Evolutionary conservation across 2,888 invertebrate species (phyloP).

Genomic region (Dastarcus helophoroides): DNA sequence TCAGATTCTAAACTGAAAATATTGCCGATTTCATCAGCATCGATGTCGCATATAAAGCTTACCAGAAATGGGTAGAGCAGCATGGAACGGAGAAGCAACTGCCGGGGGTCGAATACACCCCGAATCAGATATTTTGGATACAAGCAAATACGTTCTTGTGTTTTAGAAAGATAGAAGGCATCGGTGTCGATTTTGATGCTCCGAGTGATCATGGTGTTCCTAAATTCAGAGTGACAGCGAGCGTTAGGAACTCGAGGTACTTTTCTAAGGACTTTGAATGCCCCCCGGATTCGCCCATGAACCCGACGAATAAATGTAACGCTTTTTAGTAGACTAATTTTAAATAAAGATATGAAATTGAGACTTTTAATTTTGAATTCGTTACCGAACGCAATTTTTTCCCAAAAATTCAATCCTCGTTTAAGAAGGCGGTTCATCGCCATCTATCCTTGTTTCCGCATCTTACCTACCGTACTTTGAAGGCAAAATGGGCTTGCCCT

Average conservation of each 20-base stretch:
- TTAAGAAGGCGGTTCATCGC: no score
- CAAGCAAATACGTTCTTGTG: slow-evolving; percentile 22
- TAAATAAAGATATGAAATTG: no score
- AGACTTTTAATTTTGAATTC: no score
- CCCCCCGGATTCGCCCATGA: slow-evolving; percentile 21
- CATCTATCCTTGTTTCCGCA: no score
- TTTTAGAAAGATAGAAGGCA: slow-evolving; percentile 11
- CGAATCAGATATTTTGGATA: slow-evolving; percentile 44
- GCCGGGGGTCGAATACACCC: slow-evolving; percentile 58
- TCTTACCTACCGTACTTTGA: no score
- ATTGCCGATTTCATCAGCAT: slow-evolving; percentile 86
- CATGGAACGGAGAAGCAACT: slow-evolving; percentile 53
- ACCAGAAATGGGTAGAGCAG: slow-evolving; percentile 55
- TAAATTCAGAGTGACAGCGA: slow-evolving; percentile 18
- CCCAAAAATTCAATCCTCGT: no score
- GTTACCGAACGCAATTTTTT: no score
- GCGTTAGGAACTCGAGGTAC: slow-evolving; percentile 20
- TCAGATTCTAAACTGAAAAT: no score
- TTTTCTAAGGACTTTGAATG: slow-evolving; percentile 25
- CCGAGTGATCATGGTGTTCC: slow-evolving; percentile 11
- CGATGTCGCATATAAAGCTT: slow-evolving; percentile 75
- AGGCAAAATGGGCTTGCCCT: no score
- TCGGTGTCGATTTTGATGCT: slow-evolving; percentile 8
- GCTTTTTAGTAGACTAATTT: no score
- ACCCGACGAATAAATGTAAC: slow-evolving; percentile 24